Percentiles rank a stretch among this genome's conserved stretches.
These are phyloP conservation scores for Julus scandinavius DNA, from an alignment of 2,888 invertebrate genomes.

Conservation along the genomic window DNA sequence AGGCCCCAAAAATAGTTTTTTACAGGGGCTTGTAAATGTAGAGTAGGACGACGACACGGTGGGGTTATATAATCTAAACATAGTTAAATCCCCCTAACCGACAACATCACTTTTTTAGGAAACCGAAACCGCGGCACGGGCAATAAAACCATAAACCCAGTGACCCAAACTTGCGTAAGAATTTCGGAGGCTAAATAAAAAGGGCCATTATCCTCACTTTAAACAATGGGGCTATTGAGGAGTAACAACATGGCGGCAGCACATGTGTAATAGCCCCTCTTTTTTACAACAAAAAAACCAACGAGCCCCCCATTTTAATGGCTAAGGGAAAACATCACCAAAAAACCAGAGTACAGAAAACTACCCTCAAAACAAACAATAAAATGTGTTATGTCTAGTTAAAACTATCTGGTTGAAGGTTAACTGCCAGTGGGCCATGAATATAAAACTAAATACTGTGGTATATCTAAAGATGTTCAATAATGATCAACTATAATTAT, in stretches of 20 bases:
- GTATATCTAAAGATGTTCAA: too few species aligned
- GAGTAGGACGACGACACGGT: not conserved
- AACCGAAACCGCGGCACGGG: not conserved
- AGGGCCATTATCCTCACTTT: not conserved
- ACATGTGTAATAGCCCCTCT: not conserved
- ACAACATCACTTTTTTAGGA: not conserved
- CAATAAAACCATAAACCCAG: constrained; percentile 18
- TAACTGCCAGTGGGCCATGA: not conserved
- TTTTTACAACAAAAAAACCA: not conserved
- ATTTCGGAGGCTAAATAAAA: not conserved
- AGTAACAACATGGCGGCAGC: constrained; percentile 2
- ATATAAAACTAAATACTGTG: too few species aligned
- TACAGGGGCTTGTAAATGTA: not conserved
- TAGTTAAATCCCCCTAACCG: constrained; percentile 18
- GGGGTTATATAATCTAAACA: constrained; percentile 18
- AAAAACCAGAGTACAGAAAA: not conserved
- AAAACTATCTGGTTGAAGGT: not conserved
- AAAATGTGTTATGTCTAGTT: not conserved
- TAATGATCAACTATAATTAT: too few species aligned
- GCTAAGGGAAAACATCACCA: not conserved
- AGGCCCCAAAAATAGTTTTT: not conserved
- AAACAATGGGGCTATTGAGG: not conserved
- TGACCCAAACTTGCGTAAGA: constrained; percentile 18
- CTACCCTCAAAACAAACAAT: not conserved
- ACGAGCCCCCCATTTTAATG: not conserved